A percentile compares a stretch with the other conserved stretches of the same genome.
phyloP scores from a whole-genome alignment of 1,140 invertebrate species.

The Steinernema khuongi region DNA sequence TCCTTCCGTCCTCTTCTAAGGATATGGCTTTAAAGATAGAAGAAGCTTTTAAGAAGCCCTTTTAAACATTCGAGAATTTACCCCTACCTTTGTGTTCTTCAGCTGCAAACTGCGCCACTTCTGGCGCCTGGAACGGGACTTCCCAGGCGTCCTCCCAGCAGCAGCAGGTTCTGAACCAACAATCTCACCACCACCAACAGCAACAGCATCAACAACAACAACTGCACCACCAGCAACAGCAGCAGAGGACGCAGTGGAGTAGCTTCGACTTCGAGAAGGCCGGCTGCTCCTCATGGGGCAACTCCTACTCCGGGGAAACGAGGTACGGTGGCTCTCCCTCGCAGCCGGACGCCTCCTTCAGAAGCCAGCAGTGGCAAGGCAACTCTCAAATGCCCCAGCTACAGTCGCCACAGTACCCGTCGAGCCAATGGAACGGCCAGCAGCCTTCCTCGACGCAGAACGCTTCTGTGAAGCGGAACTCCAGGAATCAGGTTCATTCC shows the following conservation, averaged over 20 bases:
- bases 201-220: neutral
- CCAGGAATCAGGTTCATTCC: neutral
- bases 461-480: constrained; percentile 6
- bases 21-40: too few relatives aligned
- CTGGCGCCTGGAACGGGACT: neutral
- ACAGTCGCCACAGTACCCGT: neutral
- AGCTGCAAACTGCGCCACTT: neutral
- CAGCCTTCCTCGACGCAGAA: neutral
- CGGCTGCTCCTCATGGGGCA: neutral
- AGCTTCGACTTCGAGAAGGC: neutral
- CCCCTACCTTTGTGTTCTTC: too few relatives aligned
- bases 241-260: neutral
- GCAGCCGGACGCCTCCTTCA: too few relatives aligned
- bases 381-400: neutral
- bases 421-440: neutral
- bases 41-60: too few relatives aligned
- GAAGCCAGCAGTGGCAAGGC: neutral
- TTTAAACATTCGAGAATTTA: too few relatives aligned
- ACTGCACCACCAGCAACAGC: neutral
- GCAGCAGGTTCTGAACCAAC: neutral
- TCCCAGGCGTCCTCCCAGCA: neutral
- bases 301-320: neutral
- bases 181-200: neutral
- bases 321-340: neutral
- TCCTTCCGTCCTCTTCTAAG: too few relatives aligned